A percentile compares a stretch with the other conserved stretches of the same genome.
Evolutionary conservation across 2,888 invertebrate species (phyloP).

Genomic region (Epicampocera succincta): DNA sequence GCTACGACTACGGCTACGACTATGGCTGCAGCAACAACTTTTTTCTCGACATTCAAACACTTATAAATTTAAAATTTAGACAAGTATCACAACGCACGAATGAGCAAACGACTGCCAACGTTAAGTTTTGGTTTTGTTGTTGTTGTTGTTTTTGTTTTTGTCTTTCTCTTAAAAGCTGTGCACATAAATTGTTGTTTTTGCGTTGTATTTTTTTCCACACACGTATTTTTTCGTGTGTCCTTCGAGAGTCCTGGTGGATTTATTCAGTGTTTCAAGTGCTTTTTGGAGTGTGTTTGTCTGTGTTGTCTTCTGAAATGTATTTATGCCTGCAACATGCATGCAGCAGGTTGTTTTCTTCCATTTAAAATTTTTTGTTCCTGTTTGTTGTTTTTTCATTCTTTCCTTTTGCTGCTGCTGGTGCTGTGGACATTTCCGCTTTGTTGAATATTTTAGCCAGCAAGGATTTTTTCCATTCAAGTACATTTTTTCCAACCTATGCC

Average conservation of each 20-base stretch:
- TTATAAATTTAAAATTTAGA: conserved; percentile 39
- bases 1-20: background rate
- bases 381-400: conserved; percentile 35
- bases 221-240: conserved; percentile 47
- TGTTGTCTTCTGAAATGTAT: conserved; percentile 24
- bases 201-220: conserved; percentile 3
- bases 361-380: conserved; percentile 22
- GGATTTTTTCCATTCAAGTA: conserved; percentile 30
- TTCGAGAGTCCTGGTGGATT: conserved; percentile 60
- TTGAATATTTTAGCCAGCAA: conserved; percentile 34
- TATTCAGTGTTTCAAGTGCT: conserved; percentile 54
- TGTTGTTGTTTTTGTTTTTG: conserved; percentile 18
- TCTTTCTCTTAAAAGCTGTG: conserved; percentile 46
- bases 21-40: conserved; percentile 5
- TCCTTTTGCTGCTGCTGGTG: conserved; percentile 55
- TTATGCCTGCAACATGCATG: conserved; percentile 59
- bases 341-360: conserved; percentile 70
- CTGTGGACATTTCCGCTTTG: conserved; percentile 70
- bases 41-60: background rate
- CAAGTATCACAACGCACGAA: conserved; percentile 10
- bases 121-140: conserved; percentile 35
- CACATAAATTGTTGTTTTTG: background rate
- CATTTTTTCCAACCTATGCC: conserved; percentile 9
- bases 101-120: background rate
- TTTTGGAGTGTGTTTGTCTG: conserved; percentile 41